Evolutionary conservation across 2,797 vertebrate genomes (phyloP).

Genomic region (Mus minutoides): DNA sequence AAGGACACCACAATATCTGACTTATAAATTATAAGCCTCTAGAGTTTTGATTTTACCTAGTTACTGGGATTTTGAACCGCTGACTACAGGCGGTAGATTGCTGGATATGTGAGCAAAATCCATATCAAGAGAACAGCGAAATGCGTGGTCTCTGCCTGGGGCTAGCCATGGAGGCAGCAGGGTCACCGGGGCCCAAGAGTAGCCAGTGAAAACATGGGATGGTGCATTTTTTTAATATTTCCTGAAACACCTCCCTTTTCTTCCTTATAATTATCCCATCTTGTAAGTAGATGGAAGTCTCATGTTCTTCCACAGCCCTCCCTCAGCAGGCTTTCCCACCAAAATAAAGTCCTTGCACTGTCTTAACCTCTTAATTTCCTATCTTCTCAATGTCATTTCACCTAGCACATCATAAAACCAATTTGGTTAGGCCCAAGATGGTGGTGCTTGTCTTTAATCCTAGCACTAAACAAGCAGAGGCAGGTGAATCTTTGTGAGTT

Average conservation of each 20-base stretch:
- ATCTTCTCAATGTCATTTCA: background rate
- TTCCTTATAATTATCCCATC: background rate
- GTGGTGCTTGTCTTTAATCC: background rate
- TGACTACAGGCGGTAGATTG: no score
- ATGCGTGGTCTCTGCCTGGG: no score
- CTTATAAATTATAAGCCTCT: no score
- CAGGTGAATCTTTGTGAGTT: background rate
- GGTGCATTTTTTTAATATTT: no score
- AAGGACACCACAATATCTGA: no score
- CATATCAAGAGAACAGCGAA: no score
- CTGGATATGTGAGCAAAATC: no score
- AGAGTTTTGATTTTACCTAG: no score
- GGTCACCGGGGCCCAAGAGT: no score
- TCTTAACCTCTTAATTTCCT: background rate
- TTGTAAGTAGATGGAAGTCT: background rate
- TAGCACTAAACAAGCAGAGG: background rate
- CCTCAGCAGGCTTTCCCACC: background rate
- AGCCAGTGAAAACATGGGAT: no score
- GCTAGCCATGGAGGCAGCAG: no score
- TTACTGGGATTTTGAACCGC: no score
- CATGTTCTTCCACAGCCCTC: background rate
- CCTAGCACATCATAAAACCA: background rate
- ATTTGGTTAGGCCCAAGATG: background rate
- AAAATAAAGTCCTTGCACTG: background rate
- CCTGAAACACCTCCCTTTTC: background rate